A percentile compares a stretch with the other conserved stretches of the same genome.
These are phyloP conservation scores for Thunnus thynnus DNA, from an alignment of 2,113 vertebrate genomes.

Conservation along the genomic window DNA sequence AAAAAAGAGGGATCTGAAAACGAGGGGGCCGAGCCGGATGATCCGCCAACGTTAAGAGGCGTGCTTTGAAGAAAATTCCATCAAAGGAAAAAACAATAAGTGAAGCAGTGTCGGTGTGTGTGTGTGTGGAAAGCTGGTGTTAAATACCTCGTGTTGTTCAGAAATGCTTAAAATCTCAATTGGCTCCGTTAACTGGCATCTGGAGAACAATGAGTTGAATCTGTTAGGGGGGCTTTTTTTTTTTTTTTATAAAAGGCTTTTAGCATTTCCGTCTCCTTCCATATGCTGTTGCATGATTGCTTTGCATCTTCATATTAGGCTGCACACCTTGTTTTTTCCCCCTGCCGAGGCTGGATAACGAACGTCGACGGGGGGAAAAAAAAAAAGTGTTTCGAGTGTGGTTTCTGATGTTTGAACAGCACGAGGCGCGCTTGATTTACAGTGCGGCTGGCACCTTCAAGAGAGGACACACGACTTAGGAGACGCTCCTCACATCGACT, in stretches of 20 bases:
- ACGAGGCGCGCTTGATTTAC: conserved; percentile 28
- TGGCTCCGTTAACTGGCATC: conserved; percentile 79
- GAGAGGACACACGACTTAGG: conserved; percentile 31
- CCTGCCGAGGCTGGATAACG: conserved; percentile 1
- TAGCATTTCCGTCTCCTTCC: conserved; percentile 66
- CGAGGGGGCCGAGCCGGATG: conserved; percentile 77
- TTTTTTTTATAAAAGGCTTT: conserved; percentile 70
- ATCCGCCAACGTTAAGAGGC: conserved; percentile 73
- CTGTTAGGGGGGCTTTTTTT: conserved; percentile 42
- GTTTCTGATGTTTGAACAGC: conserved; percentile 58
- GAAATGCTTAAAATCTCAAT: conserved; percentile 78
- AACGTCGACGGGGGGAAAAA: neutral
- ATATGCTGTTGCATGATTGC: conserved; percentile 65
- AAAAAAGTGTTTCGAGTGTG: conserved; percentile 17
- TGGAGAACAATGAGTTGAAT: conserved; percentile 78
- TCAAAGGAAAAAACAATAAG: conserved; percentile 81
- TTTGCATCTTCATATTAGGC: conserved; percentile 59
- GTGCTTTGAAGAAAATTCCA: conserved; percentile 79
- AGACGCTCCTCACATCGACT: conserved; percentile 24
- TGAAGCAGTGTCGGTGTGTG: conserved; percentile 53
- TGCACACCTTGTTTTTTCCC: conserved; percentile 69
- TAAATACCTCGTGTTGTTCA: conserved; percentile 79
- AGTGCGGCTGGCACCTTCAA: conserved; percentile 21
- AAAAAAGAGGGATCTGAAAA: conserved; percentile 57
- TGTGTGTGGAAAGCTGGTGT: conserved; percentile 48